These are phyloP conservation scores for Stenodema calcarata DNA, from an alignment of 2,888 invertebrate genomes.

Conservation along the genomic window DNA sequence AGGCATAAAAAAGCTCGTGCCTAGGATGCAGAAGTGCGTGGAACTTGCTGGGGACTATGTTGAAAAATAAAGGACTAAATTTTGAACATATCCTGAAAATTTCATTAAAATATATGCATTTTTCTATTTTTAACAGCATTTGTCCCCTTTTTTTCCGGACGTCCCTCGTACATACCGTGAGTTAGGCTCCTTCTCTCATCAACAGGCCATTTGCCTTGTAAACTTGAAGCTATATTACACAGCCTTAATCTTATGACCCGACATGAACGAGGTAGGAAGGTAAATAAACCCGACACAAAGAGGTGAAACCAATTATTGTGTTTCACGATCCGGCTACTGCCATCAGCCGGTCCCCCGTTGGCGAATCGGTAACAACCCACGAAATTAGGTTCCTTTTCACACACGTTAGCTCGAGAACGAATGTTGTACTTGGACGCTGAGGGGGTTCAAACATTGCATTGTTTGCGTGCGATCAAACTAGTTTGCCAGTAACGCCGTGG, in stretches of 20 bases:
- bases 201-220: neutral
- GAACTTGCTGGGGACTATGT: too few species aligned
- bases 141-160: too few species aligned
- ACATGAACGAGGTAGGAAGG: neutral
- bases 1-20: too few species aligned
- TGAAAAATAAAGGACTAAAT: too few species aligned
- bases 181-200: too few species aligned
- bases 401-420: neutral
- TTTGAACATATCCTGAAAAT: too few species aligned
- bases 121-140: too few species aligned
- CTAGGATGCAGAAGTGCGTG: too few species aligned
- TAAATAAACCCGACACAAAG: neutral
- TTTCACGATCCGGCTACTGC: neutral
- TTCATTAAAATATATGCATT: too few species aligned
- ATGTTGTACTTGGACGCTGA: neutral
- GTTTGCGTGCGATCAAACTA: neutral
- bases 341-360: neutral
- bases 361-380: neutral
- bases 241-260: neutral
- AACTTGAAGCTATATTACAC: neutral
- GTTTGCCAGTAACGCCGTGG: neutral
- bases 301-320: neutral
- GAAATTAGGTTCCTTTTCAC: slow-evolving; percentile 2
- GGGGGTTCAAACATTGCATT: neutral
- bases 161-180: too few species aligned